Evolutionary conservation across 2,888 invertebrate species (phyloP).

Genomic region (Acanthoscelides obtectus): DNA sequence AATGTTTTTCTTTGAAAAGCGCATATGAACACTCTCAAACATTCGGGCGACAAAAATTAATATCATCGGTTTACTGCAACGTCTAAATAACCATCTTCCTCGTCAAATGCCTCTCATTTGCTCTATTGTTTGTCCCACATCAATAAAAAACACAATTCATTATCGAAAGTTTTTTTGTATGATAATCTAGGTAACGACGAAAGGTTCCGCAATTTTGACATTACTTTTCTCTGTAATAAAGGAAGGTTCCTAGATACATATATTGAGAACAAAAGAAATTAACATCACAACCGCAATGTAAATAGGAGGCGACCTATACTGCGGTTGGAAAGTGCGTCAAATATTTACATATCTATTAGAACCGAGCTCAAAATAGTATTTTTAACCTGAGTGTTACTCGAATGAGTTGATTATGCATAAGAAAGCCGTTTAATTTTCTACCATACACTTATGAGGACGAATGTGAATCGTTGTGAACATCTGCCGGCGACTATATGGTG

Average conservation of each 20-base stretch:
- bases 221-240: neutral
- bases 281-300: neutral
- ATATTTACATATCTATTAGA: neutral
- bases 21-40: too few species aligned
- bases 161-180: neutral
- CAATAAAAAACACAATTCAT: neutral
- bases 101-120: too few species aligned
- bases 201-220: neutral
- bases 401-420: neutral
- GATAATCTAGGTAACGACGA: neutral
- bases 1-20: too few species aligned
- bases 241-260: neutral
- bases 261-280: neutral
- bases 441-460: too few species aligned
- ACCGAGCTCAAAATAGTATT: neutral
- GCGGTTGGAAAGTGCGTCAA: neutral
- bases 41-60: too few species aligned
- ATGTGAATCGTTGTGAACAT: too few species aligned
- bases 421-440: too few species aligned
- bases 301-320: neutral
- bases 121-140: neutral
- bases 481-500: too few species aligned
- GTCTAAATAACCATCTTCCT: too few species aligned
- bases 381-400: neutral
- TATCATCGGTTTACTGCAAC: too few species aligned